Conservation (phyloP, 2,888 invertebrate species). For the Thelaira solivaga region DNA sequence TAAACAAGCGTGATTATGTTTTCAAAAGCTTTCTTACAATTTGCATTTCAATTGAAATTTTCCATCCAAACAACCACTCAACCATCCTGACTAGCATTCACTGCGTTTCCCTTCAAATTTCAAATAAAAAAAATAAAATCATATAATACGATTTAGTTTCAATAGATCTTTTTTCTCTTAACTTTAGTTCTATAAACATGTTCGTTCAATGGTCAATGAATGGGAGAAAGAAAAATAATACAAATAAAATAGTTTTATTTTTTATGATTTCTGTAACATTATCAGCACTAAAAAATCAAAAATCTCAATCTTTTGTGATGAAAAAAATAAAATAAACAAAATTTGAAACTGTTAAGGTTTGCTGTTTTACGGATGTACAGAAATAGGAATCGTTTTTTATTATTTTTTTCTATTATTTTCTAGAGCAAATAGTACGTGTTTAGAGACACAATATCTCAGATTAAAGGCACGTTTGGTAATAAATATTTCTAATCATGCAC, state of each 20-base stretch:
- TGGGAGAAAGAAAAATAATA: constrained; percentile 45
- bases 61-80: constrained; percentile 26
- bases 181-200: background rate
- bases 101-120: constrained; percentile 28
- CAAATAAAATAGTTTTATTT: too few species aligned
- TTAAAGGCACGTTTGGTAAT: constrained; percentile 35
- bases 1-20: constrained; percentile 63
- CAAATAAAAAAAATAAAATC: background rate
- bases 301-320: constrained; percentile 59
- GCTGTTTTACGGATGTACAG: constrained; percentile 9
- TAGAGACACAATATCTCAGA: constrained; percentile 1
- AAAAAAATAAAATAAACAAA: background rate
- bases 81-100: constrained; percentile 2
- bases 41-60: constrained; percentile 62
- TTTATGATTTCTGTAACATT: constrained; percentile 47
- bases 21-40: constrained; percentile 63
- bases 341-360: constrained; percentile 2
- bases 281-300: constrained; percentile 58
- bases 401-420: constrained; percentile 16
- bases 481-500: too few species aligned
- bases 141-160: constrained; percentile 51
- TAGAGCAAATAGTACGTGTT: constrained; percentile 44
- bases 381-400: too few species aligned
- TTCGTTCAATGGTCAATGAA: constrained; percentile 53
- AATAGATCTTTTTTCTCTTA: constrained; percentile 10